These are phyloP conservation scores for Tillus elongatus DNA, from an alignment of 2,888 invertebrate species.

Conservation along the genomic window DNA sequence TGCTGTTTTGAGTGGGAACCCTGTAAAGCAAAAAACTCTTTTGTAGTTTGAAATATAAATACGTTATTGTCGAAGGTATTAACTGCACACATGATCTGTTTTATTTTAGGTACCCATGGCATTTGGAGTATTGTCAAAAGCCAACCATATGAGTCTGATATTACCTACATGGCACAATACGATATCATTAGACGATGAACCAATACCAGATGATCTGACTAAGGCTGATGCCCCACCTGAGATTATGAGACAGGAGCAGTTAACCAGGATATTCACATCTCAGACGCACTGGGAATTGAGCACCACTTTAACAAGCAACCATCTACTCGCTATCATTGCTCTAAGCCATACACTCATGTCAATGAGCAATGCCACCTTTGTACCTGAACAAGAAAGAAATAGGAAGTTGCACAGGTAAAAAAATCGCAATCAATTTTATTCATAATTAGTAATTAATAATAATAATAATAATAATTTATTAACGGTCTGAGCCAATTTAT, in stretches of 20 bases:
- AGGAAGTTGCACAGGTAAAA: constrained; percentile 62
- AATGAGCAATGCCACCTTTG: constrained; percentile 91
- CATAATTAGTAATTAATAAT: too few species aligned
- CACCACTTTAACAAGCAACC: constrained; percentile 90
- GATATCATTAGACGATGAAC: constrained; percentile 34
- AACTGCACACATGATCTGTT: too few species aligned
- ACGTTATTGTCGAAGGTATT: too few species aligned
- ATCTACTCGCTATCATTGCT: constrained; percentile 87
- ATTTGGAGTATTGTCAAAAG: constrained; percentile 93
- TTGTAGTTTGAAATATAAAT: too few species aligned
- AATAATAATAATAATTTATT: too few species aligned
- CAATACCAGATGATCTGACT: constrained; percentile 25
- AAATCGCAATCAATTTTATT: neutral
- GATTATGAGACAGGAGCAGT: constrained; percentile 62
- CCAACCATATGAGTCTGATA: constrained; percentile 89
- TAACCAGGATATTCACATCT: constrained; percentile 74
- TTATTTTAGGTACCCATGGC: constrained; percentile 65
- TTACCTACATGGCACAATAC: constrained; percentile 71
- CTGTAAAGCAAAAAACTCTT: neutral
- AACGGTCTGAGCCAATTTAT: too few species aligned
- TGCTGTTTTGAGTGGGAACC: too few species aligned
- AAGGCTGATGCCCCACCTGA: constrained; percentile 55
- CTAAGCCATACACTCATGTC: constrained; percentile 96
- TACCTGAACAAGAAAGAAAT: constrained; percentile 76
- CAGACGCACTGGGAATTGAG: constrained; percentile 94